Base-by-base conservation (phyloP, 2,888 invertebrate genomes). In the Thecocarcelia acutangulata region DNA sequence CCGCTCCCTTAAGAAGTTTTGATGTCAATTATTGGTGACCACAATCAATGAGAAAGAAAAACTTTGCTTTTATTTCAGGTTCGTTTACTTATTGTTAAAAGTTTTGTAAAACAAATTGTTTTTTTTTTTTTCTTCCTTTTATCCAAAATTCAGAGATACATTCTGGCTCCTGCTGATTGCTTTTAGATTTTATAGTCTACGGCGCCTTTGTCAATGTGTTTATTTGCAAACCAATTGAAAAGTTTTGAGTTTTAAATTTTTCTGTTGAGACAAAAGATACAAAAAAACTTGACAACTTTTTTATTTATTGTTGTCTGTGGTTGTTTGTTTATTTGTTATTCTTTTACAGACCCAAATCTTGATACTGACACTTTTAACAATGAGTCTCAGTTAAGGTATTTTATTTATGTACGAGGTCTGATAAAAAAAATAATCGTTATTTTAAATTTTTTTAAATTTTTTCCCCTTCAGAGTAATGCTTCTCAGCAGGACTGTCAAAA, bases 211-310 rank as follows among this genome's bases (percentile, higher is more conserved):
- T 82, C 63, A 82, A 75, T 80, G 74, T 83, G 80, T 80, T 84
- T 83, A 64, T 81, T 81, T 83, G 75, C 54, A 83, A 84, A 83
- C 80, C 69, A 83, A 82, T 84, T 83, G 82, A 83, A 83, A 83
- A 84, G 82, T 83, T 84, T 83, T 74, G 21, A 58, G 44, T 68
- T 74, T 61, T 46, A 1, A 59, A 37, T 37, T 63, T 37, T 46
- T 52, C 4, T 4, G 12, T 46, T n/a, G 9, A 42, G 15, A 28
- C 28, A 33, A 63, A 63, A 15, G 13, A 63, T 37, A 40, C 15
- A 42, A 68, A 68, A 1, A 59, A 54, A n/a, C 0, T 5, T 40
- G 40, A 68, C 48, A 78, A 72, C 48, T 58, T 72, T 48, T n/a
- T 17, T 33, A 17, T 21, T 24, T 8, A 9, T 44, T 63, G 33